These are phyloP conservation scores for Lagothrix lagotricha DNA, from an alignment of 2,797 vertebrate genomes.

Conservation along the genomic window DNA sequence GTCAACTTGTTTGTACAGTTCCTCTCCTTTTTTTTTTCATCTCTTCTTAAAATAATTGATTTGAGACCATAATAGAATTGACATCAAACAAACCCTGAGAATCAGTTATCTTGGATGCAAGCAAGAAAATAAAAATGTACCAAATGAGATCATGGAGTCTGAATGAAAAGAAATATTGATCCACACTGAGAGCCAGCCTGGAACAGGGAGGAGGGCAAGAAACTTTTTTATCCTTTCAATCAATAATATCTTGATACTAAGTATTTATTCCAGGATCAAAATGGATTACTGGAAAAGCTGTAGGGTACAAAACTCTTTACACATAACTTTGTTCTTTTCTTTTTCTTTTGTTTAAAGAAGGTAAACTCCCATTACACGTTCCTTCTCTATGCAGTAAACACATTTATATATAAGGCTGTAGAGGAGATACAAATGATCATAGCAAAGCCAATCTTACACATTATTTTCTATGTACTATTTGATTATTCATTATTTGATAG, in stretches of 20 bases:
- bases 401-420: not conserved
- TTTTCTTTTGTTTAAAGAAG: not conserved
- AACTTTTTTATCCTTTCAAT: not conserved
- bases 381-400: not conserved
- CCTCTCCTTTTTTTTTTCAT: slow-evolving; percentile 23
- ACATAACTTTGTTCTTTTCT: not conserved
- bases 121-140: slow-evolving; percentile 50
- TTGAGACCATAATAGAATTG: slow-evolving; percentile 61
- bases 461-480: not conserved
- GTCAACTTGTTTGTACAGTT: slow-evolving; percentile 34
- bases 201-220: not conserved
- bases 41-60: slow-evolving; percentile 69
- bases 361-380: not conserved
- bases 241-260: slow-evolving; percentile 48
- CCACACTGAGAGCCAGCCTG: not conserved
- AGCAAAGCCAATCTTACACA: not conserved
- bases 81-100: slow-evolving; percentile 34
- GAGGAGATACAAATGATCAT: not conserved
- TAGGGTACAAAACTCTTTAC: not conserved
- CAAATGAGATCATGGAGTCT: not conserved
- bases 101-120: slow-evolving; percentile 6
- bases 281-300: not conserved
- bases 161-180: slow-evolving; percentile 60
- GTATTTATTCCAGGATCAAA: slow-evolving; percentile 34
- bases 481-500: not conserved